Percentiles rank a stretch among this genome's conserved stretches.
phyloP scores from a whole-genome alignment of 2,888 invertebrate species.

The Prenolepis imparis region DNA sequence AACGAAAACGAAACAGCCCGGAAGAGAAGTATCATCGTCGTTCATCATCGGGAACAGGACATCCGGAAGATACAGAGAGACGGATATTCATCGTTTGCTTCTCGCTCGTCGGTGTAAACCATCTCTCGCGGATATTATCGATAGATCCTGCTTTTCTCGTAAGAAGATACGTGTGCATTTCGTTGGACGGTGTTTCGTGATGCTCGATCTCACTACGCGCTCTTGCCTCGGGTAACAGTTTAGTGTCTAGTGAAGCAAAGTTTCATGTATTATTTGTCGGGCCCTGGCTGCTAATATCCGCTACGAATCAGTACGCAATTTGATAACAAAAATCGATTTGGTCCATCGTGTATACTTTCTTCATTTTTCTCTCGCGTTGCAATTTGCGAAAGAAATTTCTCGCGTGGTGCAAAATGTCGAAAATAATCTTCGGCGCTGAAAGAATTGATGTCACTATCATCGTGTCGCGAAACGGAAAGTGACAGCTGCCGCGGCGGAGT shows the following conservation, averaged over 20 bases:
- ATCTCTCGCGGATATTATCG: slow-evolving; percentile 18
- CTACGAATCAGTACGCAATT: slow-evolving; percentile 9
- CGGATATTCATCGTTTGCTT: not conserved
- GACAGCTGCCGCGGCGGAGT: slow-evolving; percentile 62
- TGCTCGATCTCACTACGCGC: slow-evolving; percentile 76
- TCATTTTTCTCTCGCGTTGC: not conserved
- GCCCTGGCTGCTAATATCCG: not conserved
- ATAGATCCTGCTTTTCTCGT: not conserved
- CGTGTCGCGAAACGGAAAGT: slow-evolving; percentile 56
- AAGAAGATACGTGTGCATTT: slow-evolving; percentile 21
- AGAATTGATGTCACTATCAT: slow-evolving; percentile 35
- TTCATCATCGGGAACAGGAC: slow-evolving; percentile 57
- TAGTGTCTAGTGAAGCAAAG: slow-evolving; percentile 78
- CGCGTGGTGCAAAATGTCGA: not conserved
- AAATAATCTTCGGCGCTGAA: not conserved
- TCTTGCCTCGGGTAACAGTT: slow-evolving; percentile 80
- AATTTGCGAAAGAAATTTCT: slow-evolving; percentile 6
- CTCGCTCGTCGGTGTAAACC: not conserved
- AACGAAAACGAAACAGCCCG: slow-evolving; percentile 54
- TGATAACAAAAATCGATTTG: not conserved
- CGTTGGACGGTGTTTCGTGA: slow-evolving; percentile 50
- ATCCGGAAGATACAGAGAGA: slow-evolving; percentile 45
- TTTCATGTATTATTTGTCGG: slow-evolving; percentile 35
- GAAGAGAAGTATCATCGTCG: slow-evolving; percentile 48
- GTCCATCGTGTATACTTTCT: not conserved